Evolutionary conservation across 2,888 invertebrate genomes (phyloP), one percentile per base, ranked within the genome.

Genomic region (Axea sp.): DNA sequence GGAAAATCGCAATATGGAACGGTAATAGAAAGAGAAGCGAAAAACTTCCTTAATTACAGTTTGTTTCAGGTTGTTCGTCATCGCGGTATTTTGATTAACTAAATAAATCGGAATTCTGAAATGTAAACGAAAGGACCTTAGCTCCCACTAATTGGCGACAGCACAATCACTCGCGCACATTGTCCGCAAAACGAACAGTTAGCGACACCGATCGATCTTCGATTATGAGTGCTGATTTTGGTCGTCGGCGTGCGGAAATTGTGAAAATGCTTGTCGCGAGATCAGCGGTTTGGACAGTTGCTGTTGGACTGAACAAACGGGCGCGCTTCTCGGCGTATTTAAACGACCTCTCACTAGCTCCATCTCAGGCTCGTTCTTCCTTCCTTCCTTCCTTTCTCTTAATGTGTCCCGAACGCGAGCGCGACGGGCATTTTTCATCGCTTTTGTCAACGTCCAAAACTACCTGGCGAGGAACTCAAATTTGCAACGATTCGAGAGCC

Each of bases 31-130:
- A n/a, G n/a, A n/a, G n/a, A 28, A 28, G 8, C 9, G 2, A 14
- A 41, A 33, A 75, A 88, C 90, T 89, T 88, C 89, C 90, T 89
- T 89, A 80, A 90, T 90, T 67, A 90, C 89, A 11, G 90, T 90
- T 76, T 90, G 90, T 82, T 90, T 89, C 84, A 90, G 89, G 75
- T 89, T 88, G 79, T 89, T 89, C 60, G 89, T 90, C 90, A 89
- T 90, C 68, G 43, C 77, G 71, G 30, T 43, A 41, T 14, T 43
- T 22, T n/a, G n/a, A n/a, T n/a, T n/a, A n/a, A n/a, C 53, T 30
- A 17, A 12, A 31, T 15, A 12, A 9, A 33, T 7, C 6, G 9
- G 2, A 3, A 19, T 19, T 19, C 19, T 41, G 5, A 24, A 41
- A 37, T 11, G 2, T 7, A 8, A 28, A 3, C 2, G 33, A 28